Base-by-base conservation (phyloP, 2,113 vertebrate genomes). In the Sprattus sprattus region DNA sequence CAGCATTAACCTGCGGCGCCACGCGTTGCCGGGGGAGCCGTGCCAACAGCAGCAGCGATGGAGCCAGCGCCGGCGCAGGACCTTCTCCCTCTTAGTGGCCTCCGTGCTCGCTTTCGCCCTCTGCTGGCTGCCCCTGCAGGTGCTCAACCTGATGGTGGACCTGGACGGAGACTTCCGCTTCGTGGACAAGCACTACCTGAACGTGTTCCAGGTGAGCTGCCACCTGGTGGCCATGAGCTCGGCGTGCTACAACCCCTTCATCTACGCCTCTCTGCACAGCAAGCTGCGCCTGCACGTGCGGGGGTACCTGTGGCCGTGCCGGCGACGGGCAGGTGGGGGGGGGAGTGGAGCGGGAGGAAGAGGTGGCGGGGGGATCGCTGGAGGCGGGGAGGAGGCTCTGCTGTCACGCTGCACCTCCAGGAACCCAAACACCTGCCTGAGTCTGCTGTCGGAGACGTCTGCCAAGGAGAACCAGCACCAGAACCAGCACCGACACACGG, bases 241-340 rank as follows among this genome's bases (percentile, higher is more conserved):
- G 4, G 90, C 95, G 0, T 96, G 95, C 89, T 96, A 95, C 91
- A 96, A 96, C 88, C 95, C 95, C 9, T 96, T 96, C 90, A 96
- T 96, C 92, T 96, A 96, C 4, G 95, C 95, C 85, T 96, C 95
- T 0, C 92, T 96, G 89, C 95, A 96, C 90, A 95, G 92, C 89
- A 96, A 96, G 88, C 91, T 95, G 45, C 92, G 95, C 78, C 88
- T 93, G 88, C 95, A 94, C 84, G 90, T 96, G 57, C 90, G 84
- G n/a, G 90, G 92, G 64, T 93, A 93, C 88, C 84, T 96, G 57
- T 92, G 91, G 80, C 91, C 90, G 1, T 93, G 92, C 15, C n/a
- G 64, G 60, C 1, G 0, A n/a, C n/a, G 60, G n/a, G 11, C 6
- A 7, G n/a, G 60, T 9, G 25, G 64, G 10, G 64, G n/a, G 10